Evolutionary conservation across 2,888 invertebrate species (phyloP).

Genomic region (Lagria hirta): DNA sequence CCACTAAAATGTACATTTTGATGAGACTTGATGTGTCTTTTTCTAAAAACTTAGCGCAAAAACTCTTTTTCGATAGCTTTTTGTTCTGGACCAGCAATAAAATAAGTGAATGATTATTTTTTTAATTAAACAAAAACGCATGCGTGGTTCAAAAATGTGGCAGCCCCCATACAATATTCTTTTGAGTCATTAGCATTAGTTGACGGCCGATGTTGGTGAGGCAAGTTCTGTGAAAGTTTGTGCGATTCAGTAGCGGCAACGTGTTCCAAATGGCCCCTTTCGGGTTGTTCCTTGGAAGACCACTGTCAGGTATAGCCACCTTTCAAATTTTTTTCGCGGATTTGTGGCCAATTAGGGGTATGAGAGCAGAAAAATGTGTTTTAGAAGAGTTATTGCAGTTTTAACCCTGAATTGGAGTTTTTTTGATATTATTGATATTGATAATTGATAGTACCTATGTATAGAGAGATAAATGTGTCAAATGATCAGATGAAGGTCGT

Average conservation of each 20-base stretch:
- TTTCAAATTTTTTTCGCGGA: too few relatives aligned
- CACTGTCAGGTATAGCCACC: conserved; percentile 12
- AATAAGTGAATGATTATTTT: background rate
- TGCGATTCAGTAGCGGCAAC: conserved; percentile 27
- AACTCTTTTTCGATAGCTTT: too few relatives aligned
- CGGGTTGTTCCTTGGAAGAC: background rate
- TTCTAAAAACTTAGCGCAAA: too few relatives aligned
- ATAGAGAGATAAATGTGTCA: conserved; percentile 8
- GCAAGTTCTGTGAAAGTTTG: conserved; percentile 35
- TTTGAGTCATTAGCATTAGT: conserved; percentile 29
- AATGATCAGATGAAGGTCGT: too few relatives aligned
- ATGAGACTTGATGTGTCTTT: too few relatives aligned
- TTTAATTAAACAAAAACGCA: conserved; percentile 16
- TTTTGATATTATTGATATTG: too few relatives aligned
- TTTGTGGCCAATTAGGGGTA: too few relatives aligned
- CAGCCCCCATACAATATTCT: conserved; percentile 18
- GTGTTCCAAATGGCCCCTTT: conserved; percentile 26
- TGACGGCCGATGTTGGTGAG: conserved; percentile 31
- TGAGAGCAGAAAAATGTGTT: too few relatives aligned
- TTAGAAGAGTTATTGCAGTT: background rate
- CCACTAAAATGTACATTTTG: too few relatives aligned
- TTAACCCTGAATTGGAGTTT: too few relatives aligned
- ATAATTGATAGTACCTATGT: too few relatives aligned
- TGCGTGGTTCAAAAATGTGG: conserved; percentile 18
- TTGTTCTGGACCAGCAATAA: background rate